Percentiles rank a stretch among this genome's conserved stretches.
Conservation (phyloP, 2,113 vertebrate species). For the Cochlearius cochlearius region DNA sequence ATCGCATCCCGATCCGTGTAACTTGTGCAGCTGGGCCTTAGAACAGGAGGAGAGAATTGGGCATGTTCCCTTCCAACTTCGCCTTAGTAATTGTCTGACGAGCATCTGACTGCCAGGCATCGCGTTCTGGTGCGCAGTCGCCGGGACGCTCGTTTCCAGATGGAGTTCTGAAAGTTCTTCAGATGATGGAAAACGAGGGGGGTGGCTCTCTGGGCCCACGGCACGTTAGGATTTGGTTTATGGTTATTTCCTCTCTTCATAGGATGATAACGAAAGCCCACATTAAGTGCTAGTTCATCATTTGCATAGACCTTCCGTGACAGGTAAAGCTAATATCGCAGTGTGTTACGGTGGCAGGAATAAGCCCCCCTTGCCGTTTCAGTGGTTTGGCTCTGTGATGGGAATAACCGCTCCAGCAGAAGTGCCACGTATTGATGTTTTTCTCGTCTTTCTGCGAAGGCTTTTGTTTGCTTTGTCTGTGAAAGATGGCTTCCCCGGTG, state of each 20-base stretch:
- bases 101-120: background rate
- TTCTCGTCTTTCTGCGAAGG: background rate
- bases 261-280: background rate
- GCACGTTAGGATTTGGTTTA: background rate
- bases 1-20: fast-evolving
- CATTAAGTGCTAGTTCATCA: background rate
- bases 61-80: background rate
- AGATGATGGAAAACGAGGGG: background rate
- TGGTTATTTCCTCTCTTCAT: background rate
- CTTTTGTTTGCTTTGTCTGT: background rate
- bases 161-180: background rate
- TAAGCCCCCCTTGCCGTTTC: background rate
- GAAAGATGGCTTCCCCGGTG: background rate
- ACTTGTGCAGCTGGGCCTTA: background rate
- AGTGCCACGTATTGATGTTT: fast-evolving
- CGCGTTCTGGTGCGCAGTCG: fast-evolving
- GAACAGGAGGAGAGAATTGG: background rate
- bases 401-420: background rate
- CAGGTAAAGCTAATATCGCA: background rate
- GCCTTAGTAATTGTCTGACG: background rate
- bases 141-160: fast-evolving
- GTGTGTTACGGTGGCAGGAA: background rate
- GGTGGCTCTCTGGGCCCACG: background rate
- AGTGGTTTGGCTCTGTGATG: background rate
- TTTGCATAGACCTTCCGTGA: background rate